phyloP scores from a whole-genome alignment of 1,140 invertebrate species.

The Drosophila sechellia region DNA sequence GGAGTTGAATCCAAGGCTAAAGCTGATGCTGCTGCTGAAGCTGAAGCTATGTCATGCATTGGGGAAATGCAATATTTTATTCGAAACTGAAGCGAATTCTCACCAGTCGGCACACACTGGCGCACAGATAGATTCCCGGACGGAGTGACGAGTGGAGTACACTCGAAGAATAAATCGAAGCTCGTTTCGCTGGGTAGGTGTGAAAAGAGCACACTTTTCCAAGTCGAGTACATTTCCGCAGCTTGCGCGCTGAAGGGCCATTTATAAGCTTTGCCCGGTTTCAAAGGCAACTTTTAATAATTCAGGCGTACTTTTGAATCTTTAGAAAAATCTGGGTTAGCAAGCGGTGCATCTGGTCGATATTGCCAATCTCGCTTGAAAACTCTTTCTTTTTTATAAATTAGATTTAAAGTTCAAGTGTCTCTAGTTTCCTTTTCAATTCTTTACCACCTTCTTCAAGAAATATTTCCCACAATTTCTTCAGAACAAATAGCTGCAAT shows the following conservation, averaged over 20 bases:
- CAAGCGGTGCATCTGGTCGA: too few species aligned
- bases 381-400: too few species aligned
- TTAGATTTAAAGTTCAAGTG: too few species aligned
- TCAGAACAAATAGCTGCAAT: too few species aligned
- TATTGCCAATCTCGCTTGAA: too few species aligned
- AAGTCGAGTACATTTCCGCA: background rate
- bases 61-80: constrained; percentile 78
- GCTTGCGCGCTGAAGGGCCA: background rate
- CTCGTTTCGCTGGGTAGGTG: background rate
- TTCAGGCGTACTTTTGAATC: background rate
- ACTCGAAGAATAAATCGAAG: constrained; percentile 21
- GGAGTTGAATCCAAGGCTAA: too few species aligned
- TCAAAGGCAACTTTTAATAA: background rate
- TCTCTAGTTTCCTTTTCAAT: too few species aligned
- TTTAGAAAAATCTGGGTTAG: too few species aligned
- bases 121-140: constrained; percentile 34
- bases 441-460: too few species aligned
- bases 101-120: constrained; percentile 39
- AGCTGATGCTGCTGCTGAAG: background rate
- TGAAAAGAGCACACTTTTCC: background rate
- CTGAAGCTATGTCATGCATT: constrained; percentile 56
- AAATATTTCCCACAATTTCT: too few species aligned
- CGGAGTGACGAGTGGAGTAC: constrained; percentile 38
- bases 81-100: constrained; percentile 64
- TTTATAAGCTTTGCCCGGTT: background rate